Base-by-base conservation (phyloP, 2,888 invertebrate species). In the Melanostoma mellinum region DNA sequence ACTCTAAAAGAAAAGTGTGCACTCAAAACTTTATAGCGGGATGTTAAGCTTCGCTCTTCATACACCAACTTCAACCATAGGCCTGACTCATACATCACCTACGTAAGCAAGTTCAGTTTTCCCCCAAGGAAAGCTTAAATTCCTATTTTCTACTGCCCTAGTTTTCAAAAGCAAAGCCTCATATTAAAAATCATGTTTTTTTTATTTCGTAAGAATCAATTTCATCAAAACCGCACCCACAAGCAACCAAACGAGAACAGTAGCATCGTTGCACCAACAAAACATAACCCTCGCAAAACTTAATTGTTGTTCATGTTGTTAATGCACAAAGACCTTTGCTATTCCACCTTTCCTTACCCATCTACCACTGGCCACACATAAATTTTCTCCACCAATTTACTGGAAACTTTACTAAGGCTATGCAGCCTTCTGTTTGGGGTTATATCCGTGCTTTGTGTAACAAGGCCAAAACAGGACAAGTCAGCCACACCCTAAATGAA, bases 291-390 rank as follows among this genome's bases (percentile, higher is more conserved):
- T 42, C 48, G 58, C 50, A 8, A 40, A 61, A 80, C 74, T 52
- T 80, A 80, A 80, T 75, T 68, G 58, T 58, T 74, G 52, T 79
- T 68, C 79, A 74, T 73, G 73, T 79, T 74, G 61, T 80, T 80
- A 80, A 80, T 80, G 58, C 69, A 74, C 50, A 63, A 50, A 50
- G 50, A 74, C 42, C 48, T 53, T 20, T 61, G 4, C 10, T 36
- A 32, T 33, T 3, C 35, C 38, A 9, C 8, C 46, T 5, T 20
- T 6, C 6, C n/a, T n/a, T 1, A 3, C 9, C 10, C 38, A 10
- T 38, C 5, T 33, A 9, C 46, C 36, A 55, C 3, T 30, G 6
- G 48, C 44, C 36, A 36, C 56, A 46, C 42, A 69, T 58, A 55
- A 33, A 69, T 20, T 40, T 56, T n/a, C 32, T 42, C 55, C 56